phyloP scores from a whole-genome alignment of 2,113 vertebrate genomes.

The Rhadina sibilatrix region DNA sequence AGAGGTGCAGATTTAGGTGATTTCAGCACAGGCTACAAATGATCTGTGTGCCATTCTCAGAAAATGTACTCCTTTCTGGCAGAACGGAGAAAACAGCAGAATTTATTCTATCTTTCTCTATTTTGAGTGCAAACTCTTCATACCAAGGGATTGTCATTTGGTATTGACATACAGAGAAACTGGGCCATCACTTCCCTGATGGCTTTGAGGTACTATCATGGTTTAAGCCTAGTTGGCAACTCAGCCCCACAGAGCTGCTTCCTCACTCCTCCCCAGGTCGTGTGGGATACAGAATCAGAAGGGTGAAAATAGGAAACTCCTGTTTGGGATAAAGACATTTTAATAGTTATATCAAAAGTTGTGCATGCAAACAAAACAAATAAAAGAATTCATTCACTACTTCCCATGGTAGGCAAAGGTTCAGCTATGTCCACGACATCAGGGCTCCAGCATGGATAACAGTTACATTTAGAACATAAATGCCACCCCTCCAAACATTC shows the following conservation, averaged over 20 bases:
- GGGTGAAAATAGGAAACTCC: background rate
- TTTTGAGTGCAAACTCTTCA: background rate
- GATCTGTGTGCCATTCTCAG: background rate
- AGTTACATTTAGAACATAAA: background rate
- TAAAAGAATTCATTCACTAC: background rate
- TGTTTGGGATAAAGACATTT: background rate
- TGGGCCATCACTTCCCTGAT: background rate
- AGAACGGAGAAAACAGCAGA: background rate
- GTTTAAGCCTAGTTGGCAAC: background rate
- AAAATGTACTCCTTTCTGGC: background rate
- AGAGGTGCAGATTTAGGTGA: background rate
- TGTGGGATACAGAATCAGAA: background rate
- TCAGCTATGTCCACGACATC: background rate
- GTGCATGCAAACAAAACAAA: background rate
- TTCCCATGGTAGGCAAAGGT: background rate
- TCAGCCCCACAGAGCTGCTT: background rate
- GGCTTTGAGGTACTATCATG: background rate
- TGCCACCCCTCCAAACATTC: background rate
- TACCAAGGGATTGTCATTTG: background rate
- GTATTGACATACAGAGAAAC: background rate
- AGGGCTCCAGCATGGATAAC: background rate
- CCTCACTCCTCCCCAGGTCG: fast-evolving
- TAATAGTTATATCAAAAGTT: background rate
- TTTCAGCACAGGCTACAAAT: background rate
- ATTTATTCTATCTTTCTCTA: background rate